Conservation (phyloP, 2,797 vertebrate species). For the Eulemur albifrons region DNA sequence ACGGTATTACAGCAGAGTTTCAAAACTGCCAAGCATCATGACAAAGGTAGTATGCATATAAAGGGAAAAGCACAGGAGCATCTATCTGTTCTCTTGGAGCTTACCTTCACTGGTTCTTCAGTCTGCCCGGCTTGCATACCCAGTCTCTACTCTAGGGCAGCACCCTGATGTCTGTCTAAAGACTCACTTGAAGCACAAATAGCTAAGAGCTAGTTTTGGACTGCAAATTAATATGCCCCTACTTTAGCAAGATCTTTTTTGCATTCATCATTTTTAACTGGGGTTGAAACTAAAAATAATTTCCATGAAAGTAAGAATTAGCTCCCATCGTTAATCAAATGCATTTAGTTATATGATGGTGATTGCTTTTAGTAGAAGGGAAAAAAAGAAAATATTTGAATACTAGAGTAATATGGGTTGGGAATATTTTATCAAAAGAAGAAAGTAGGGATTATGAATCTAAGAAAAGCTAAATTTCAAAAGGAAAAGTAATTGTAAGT, state of each 20-base stretch:
- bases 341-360: not conserved
- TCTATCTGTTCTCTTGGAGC: not conserved
- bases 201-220: not conserved
- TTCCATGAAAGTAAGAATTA: constrained; percentile 19
- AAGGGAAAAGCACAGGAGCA: constrained; percentile 34
- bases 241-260: not conserved
- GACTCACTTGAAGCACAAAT: constrained; percentile 1
- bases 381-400: constrained; percentile 37
- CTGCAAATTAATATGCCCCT: not conserved
- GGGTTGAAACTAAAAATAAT: constrained; percentile 8
- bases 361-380: not conserved
- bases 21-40: constrained; percentile 59
- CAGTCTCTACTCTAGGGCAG: not conserved
- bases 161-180: not conserved
- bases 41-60: constrained; percentile 62
- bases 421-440: not conserved
- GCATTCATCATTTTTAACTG: not conserved
- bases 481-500: not conserved
- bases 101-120: not conserved
- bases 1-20: constrained; percentile 51
- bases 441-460: not conserved
- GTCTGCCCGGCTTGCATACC: not conserved
- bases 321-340: not conserved
- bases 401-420: not conserved
- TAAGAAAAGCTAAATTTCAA: constrained; percentile 16